Base-by-base conservation (phyloP, 2,888 invertebrate species). In the Lysandra coridon region DNA sequence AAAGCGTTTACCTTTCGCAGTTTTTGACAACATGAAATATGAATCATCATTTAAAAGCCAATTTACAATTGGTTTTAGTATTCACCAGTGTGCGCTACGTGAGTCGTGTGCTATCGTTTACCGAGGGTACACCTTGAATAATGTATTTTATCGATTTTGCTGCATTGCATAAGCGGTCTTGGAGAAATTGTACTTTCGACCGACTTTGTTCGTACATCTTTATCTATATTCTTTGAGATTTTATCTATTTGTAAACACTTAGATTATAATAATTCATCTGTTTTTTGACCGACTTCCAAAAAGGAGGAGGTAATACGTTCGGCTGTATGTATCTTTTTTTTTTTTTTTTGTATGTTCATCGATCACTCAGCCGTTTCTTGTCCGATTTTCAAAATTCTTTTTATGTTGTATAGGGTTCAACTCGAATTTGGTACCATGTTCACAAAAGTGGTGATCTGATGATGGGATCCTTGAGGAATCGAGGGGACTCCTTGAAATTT, bases 71-170 rank as follows among this genome's bases (percentile, higher is more conserved):
- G 30, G 53, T 76, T 69, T 76, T 76, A 33, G 53, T 57, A 76
- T 57, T 76, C 57, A 76, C 1, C 4, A 57, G 53, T 76, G 75
- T 53, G 57, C 49, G 10, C 57, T 57, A 57, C 76, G 76, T 76
- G 76, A 53, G 76, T 76, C 76, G 76, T 76, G 76, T 76, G 76
- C 76, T 53, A 30, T 57, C 76, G 76, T 53, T 76, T 76, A 76
- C 53, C 75, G 76, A 23, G 6, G 30, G 23, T 76, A 33, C 53
- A 53, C 76, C 74, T 74, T 74, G 49, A 53, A 76, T 49, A 76
- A 76, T 76, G 57, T 57, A 53, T 75, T 49, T 75, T 49, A 57
- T 76, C 49, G 76, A 76, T 76, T 57, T 75, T 75, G 44, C 10
- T 76, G 53, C 49, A 76, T 76, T 76, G 57, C 76, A 76, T 76